Conservation (phyloP, 37 sponge, comb jelly and placozoan species). For the Hormiphora californensis region DNA sequence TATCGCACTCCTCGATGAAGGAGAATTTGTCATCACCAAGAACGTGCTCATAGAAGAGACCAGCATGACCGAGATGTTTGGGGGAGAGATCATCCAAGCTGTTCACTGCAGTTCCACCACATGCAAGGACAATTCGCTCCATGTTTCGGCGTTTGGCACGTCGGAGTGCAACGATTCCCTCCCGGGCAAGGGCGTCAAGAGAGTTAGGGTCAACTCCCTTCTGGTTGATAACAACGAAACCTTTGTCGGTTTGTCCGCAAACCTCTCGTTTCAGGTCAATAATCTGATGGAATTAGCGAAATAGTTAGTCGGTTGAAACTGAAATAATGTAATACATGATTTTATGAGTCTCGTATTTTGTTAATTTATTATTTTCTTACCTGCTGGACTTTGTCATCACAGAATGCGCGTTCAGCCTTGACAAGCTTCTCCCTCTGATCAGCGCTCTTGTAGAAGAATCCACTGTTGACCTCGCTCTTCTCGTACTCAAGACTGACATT, state of each 20-base stretch:
- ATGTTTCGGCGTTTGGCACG: conserved; percentile 98
- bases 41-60: conserved; percentile 92
- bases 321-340: too few species aligned
- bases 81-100: conserved; percentile 83
- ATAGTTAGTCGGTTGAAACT: too few species aligned
- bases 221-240: conserved; percentile 97
- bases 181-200: conserved; percentile 78
- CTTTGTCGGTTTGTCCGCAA: conserved; percentile 72
- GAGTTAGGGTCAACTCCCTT: conserved; percentile 99
- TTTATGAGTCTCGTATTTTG: too few species aligned
- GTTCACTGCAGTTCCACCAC: conserved; percentile 92
- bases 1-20: conserved; percentile 86
- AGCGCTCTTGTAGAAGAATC: conserved; percentile 93
- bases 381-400: conserved; percentile 85
- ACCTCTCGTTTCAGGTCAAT: conserved; percentile 90
- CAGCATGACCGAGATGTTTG: conserved; percentile 83
- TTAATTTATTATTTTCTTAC: too few species aligned
- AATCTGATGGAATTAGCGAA: conserved; percentile 55
- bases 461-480: conserved; percentile 96
- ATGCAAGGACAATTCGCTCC: conserved; percentile 88
- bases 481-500: conserved; percentile 99
- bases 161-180: conserved; percentile 90
- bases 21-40: conserved; percentile 97
- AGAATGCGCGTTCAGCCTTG: conserved; percentile 83
- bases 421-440: conserved; percentile 90